A percentile compares a stretch with the other conserved stretches of the same genome.
phyloP scores from a whole-genome alignment of 1,140 invertebrate species.

The Ostrea edulis region DNA sequence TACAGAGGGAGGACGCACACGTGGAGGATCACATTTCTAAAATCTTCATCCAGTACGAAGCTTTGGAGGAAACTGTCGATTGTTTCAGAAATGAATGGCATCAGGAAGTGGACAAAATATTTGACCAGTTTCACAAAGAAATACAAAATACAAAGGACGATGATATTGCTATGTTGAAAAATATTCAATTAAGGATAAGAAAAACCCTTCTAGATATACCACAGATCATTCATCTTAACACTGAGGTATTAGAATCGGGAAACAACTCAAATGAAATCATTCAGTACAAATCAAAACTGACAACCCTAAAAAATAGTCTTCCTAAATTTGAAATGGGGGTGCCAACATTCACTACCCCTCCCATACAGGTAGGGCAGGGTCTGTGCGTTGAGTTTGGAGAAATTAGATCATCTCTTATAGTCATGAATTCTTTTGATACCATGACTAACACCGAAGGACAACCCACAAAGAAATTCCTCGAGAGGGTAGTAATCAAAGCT shows the following conservation, averaged over 20 bases:
- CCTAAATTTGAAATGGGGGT: slow-evolving; percentile 19
- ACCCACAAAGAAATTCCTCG: neutral
- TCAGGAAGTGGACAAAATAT: neutral
- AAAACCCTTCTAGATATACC: neutral
- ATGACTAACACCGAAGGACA: neutral
- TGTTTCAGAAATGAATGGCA: slow-evolving; percentile 1
- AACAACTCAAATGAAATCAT: neutral
- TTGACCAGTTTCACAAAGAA: neutral
- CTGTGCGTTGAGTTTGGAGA: slow-evolving; percentile 2
- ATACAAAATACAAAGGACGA: neutral
- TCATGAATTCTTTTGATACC: slow-evolving; percentile 2
- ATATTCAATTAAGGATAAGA: neutral
- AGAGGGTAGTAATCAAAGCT: neutral
- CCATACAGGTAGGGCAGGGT: neutral
- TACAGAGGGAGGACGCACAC: neutral
- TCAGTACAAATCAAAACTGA: slow-evolving; percentile 11
- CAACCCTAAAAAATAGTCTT: neutral
- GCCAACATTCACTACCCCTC: neutral
- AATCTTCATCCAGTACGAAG: neutral
- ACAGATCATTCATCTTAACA: neutral
- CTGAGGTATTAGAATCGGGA: neutral
- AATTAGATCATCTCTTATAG: neutral
- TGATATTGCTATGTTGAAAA: neutral
- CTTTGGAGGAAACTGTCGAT: neutral
- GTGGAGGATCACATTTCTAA: neutral